A percentile compares a stretch with the other conserved stretches of the same genome.
These are phyloP conservation scores for Bombus waltoni DNA, from an alignment of 1,140 invertebrate species.

Conservation along the genomic window DNA sequence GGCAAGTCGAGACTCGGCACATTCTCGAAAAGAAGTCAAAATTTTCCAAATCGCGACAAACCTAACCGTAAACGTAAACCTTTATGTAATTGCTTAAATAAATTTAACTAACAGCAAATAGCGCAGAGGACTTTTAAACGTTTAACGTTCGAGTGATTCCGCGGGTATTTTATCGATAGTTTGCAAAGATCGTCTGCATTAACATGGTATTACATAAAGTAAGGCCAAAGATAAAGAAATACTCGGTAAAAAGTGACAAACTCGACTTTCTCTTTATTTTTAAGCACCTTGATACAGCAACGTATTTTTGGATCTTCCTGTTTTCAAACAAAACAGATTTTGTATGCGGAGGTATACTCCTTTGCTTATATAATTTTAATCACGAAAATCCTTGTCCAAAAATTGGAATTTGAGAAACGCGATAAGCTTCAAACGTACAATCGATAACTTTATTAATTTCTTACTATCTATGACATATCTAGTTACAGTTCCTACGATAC, in stretches of 20 bases:
- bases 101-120: neutral
- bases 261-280: constrained; percentile 38
- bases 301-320: neutral
- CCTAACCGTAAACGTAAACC: neutral
- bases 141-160: neutral
- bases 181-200: neutral
- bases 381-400: no score
- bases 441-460: no score
- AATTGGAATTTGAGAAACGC: no score
- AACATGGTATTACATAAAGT: neutral
- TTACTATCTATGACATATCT: no score
- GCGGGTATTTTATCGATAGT: neutral
- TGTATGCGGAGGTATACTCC: neutral
- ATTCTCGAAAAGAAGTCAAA: neutral
- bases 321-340: neutral
- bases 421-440: no score
- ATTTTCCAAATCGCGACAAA: neutral
- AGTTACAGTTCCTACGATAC: no score
- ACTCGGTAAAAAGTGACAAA: neutral
- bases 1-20: no score
- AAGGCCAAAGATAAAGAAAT: neutral
- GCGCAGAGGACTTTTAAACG: neutral
- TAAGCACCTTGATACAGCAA: neutral
- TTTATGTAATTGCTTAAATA: neutral
- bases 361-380: constrained; percentile 7